Evolutionary conservation across 2,113 vertebrate genomes (phyloP), one percentile per base, ranked within the genome.

Genomic region (Ammodytes dubius): DNA sequence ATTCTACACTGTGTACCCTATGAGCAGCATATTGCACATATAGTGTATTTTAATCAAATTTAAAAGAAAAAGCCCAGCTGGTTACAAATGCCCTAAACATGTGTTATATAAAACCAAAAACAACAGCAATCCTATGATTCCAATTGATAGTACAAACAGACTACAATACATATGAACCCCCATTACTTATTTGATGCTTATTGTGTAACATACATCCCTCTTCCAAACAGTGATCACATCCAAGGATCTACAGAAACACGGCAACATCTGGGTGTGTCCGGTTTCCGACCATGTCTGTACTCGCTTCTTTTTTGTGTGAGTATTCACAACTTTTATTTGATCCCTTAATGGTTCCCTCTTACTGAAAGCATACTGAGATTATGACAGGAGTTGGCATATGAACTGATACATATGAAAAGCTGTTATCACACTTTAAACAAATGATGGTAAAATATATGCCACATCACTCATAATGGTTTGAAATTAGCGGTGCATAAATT

Each of bases 211-310:
- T 46, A 9, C 39, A 17, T 77, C 3, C 84, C 64, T 68, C 49
- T 60, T n/a, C 13, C 39, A 37, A 74, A 82, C 95, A 99, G 98
- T 99, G 85, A 99, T 99, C 91, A 99, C 98, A 81, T 99, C 98
- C 8, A 99, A 99, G 94, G 98, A 99, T 94, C 96, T 99, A 69
- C 98, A 99, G 96, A 99, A 99, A 88, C 98, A 99, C 0, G 98
- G 98, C n/a, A 99, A 99, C 95, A 99, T 99, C 93, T 99, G 98
- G 98, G 98, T 99, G 86, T 99, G 98, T 95, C 98, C 98, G 0
- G 97, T 99, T 63, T 99, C 98, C 0, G 98, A 99, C 91, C 98
- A 99, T 1, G 98, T 99, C 93, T 99, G 98, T 94, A 99, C 98
- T 56, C 96, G 98, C 91, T 99, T 99, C 96, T 99, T 99, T 95